Percentiles rank a stretch among this genome's conserved stretches.
Evolutionary conservation across 2,113 vertebrate genomes (phyloP).

Genomic region (Sylvilagus bachmani): DNA sequence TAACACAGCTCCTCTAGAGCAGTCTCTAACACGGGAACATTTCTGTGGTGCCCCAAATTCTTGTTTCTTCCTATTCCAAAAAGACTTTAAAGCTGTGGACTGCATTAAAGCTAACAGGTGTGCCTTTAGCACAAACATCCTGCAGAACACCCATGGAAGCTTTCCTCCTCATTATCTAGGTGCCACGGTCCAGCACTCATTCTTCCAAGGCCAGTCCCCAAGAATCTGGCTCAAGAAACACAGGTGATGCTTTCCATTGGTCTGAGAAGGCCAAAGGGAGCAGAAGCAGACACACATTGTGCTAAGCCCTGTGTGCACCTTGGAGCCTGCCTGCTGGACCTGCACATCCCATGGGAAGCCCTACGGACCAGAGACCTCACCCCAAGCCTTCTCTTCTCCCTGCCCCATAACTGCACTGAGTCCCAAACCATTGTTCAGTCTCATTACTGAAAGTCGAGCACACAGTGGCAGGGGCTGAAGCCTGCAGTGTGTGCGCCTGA

Average conservation of each 20-base stretch:
- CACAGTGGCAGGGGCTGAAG: constrained; percentile 41
- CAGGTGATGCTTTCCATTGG: neutral
- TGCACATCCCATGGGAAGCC: neutral
- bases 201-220: neutral
- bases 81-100: neutral
- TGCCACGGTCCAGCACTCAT: rapidly evolving
- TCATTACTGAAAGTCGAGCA: constrained; percentile 74
- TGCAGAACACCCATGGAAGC: neutral
- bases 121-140: neutral
- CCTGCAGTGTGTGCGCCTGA: constrained; percentile 71
- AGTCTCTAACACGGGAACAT: neutral
- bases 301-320: neutral
- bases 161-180: neutral
- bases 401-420: constrained; percentile 10
- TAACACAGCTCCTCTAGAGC: rapidly evolving
- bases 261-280: neutral
- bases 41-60: neutral
- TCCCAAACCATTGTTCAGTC: constrained; percentile 64
- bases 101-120: neutral
- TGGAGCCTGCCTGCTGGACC: too few species aligned
- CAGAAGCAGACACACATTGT: neutral
- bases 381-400: neutral
- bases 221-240: neutral
- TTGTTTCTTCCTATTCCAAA: neutral
- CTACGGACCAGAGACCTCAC: neutral